Percentiles rank a stretch among this genome's conserved stretches.
Evolutionary conservation across 1,140 invertebrate species (phyloP).

Genomic region (Coelopa frigida): DNA sequence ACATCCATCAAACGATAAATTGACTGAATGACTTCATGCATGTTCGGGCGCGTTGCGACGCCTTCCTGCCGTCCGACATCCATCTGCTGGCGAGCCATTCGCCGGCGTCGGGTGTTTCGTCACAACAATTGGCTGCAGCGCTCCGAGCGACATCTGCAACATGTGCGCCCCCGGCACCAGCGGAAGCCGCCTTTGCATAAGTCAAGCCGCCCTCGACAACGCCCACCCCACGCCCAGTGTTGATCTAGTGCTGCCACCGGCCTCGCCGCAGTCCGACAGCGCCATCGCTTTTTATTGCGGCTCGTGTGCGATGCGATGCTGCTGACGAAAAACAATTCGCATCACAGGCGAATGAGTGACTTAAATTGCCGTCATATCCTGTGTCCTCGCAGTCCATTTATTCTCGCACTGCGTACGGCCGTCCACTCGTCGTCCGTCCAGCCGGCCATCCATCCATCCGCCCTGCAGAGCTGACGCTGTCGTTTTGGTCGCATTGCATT

Average conservation of each 20-base stretch:
- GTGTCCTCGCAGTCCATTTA: too few species aligned
- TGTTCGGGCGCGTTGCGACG: constrained; percentile 39
- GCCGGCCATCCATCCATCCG: too few species aligned
- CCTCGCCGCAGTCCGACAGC: neutral
- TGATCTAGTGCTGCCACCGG: constrained; percentile 7
- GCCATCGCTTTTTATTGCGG: constrained; percentile 11
- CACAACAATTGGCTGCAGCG: constrained; percentile 9
- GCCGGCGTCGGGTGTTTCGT: constrained; percentile 11
- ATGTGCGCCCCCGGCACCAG: constrained; percentile 2
- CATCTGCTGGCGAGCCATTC: neutral
- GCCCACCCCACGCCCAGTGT: too few species aligned
- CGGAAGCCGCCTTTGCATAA: too few species aligned
- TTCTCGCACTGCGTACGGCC: too few species aligned
- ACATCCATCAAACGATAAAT: constrained; percentile 46
- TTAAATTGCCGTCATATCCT: constrained; percentile 44
- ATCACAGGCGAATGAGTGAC: constrained; percentile 20
- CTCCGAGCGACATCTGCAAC: constrained; percentile 9
- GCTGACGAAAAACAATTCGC: constrained; percentile 10
- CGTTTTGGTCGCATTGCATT: too few species aligned
- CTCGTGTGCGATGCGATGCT: too few species aligned
- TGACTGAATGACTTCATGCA: constrained; percentile 45
- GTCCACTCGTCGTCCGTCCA: too few species aligned
- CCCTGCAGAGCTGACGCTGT: too few species aligned
- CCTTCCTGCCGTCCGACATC: constrained; percentile 17
- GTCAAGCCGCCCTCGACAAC: neutral